Base-by-base conservation (phyloP, 2,888 invertebrate genomes). In the Pinctada fucata region DNA sequence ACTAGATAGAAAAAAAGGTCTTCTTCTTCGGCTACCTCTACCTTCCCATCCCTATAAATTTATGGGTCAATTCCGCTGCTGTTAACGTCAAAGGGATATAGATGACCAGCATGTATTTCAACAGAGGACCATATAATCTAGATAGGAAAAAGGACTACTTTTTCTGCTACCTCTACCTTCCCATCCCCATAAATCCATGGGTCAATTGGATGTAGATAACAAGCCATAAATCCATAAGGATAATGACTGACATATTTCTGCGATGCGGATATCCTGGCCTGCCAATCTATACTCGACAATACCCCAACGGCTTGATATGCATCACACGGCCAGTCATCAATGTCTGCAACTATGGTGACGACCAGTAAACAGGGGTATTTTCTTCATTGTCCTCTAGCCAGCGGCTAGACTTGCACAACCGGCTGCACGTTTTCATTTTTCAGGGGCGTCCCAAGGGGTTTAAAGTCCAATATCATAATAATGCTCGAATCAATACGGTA, bases 321-420 rank as follows among this genome's bases (percentile, higher is more conserved):
- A 58, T 58, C 58, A 58, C 58, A 58, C 58, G 58, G 45, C 78
- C 67, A 78, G 70, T 64, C 74, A 75, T 70, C 72, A 67, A 63
- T 74, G 78, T 78, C 78, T 78, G 78, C 70, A 72, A 66, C 52
- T 50, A 78, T 78, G 73, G 78, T n/a, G 67, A 78, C 74, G 66
- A 16, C 74, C 74, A 50, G 63, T 66, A 74, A 45, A 47, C 66
- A 65, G 50, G 74, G 74, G 74, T 74, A 74, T 65, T 49, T 74
- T 63, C 49, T 65, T 66, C 31, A 63, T 45, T 74, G 66, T 65
- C 74, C 74, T 16, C 49, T 66, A 74, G 74, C 66, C 74, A 74
- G 65, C 66, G 64, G 74, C 66, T 74, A 58, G 58, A 58, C 58
- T 58, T 58, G 58, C 58, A 58, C 58, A 58, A 68, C 68, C 47